Base-by-base conservation (phyloP, 2,797 vertebrate genomes). In the Bryconaethiops microstoma region DNA sequence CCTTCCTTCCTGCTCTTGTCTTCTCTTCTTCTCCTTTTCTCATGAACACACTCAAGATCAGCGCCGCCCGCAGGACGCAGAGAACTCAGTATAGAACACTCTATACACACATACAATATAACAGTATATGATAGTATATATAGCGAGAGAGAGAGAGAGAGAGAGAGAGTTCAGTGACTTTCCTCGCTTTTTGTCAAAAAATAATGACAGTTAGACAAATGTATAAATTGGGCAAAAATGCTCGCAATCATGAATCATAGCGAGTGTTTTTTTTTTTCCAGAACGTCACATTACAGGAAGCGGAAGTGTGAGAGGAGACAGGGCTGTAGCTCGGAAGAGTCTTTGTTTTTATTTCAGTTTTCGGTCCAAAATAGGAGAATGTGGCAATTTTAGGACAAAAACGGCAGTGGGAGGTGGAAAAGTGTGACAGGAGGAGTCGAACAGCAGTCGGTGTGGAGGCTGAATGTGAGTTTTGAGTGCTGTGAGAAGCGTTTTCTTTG, bases 321-420 rank as follows among this genome's bases (percentile, higher is more conserved):
- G 50, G 9, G 70, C 55, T 59, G 67, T 68, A 72, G 25, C 29
- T 57, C 4, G 68, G 48, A 52, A 39, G 68, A 29, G 25, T 73
- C 75, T 83, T 57, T 60, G 74, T 84, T 84, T 84, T 77, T 74
- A 14, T 45, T 45, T 45, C 35, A 23, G 21, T 60, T 74, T 74
- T 63, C n/a, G 52, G 17, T 74, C 40, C 55, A 74, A 65, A 39
- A 45, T 19, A 39, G 3, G 25, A 63, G 65, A 63, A 84, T 80
- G 74, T 7, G 9, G 42, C 5, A 23, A 12, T 59, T 64, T 40
- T 83, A 83, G 74, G 40, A n/a, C 35, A 8, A 23, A 39, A 40
- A 29, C n/a, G 42, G 13, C 4, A 13, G 54, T 59, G 7, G 54
- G 29, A 23, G 35, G 48, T 10, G 64, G 59, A 7, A 6, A 8